Percentiles rank a stretch among this genome's conserved stretches.
phyloP scores from a whole-genome alignment of 2,113 vertebrate genomes.

The Solea solea region DNA sequence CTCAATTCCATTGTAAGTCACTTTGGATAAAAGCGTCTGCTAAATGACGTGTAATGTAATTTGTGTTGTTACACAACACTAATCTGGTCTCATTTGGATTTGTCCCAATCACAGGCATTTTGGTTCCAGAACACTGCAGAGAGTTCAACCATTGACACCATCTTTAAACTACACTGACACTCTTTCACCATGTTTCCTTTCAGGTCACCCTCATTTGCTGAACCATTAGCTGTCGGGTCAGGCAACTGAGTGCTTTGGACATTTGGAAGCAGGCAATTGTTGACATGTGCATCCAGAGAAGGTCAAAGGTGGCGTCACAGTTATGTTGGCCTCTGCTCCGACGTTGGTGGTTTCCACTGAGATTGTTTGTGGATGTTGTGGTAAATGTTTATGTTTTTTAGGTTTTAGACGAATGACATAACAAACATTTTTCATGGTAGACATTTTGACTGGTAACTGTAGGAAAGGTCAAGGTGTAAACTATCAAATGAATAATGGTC shows the following conservation, averaged over 20 bases:
- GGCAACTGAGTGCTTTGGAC: slow-evolving; percentile 15
- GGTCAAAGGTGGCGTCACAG: slow-evolving; percentile 37
- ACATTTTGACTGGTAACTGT: no score
- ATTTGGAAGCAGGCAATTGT: slow-evolving; percentile 8
- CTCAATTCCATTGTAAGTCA: no score
- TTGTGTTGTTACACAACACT: no score
- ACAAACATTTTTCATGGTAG: not conserved
- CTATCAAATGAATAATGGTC: no score
- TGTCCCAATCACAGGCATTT: not conserved
- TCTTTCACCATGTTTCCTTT: slow-evolving; percentile 13
- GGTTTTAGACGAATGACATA: no score
- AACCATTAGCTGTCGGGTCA: slow-evolving; percentile 27
- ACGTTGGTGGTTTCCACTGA: not conserved
- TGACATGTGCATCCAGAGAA: slow-evolving; percentile 8
- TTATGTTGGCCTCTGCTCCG: slow-evolving; percentile 24
- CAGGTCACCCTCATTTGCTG: slow-evolving; percentile 27
- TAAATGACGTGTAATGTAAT: no score
- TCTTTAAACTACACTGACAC: not conserved
- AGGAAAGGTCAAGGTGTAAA: no score
- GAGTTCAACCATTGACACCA: slow-evolving; percentile 3
- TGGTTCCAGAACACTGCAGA: not conserved
- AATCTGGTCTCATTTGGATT: not conserved
- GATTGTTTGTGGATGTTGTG: not conserved
- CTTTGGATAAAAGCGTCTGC: no score
- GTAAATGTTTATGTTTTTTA: not conserved